Evolutionary conservation across 1,140 invertebrate species (phyloP).

Genomic region (Drosophila orosa): DNA sequence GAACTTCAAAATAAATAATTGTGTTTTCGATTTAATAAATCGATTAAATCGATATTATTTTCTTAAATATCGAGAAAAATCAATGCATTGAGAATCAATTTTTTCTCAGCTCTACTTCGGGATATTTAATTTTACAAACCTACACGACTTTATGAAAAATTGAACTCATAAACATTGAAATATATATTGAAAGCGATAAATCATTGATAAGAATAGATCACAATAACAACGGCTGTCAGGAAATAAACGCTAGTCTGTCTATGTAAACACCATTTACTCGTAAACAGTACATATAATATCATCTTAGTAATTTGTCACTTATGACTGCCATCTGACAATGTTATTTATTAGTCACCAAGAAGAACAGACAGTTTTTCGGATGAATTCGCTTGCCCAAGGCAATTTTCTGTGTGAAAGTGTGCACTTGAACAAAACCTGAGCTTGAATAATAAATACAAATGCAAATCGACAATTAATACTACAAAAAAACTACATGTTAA

Average conservation of each 20-base stretch:
- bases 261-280: not conserved
- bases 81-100: too few species aligned
- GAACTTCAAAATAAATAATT: not conserved
- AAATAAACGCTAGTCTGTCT: not conserved
- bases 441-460: not conserved
- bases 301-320: not conserved
- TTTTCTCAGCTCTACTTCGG: too few species aligned
- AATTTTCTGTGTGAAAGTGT: not conserved
- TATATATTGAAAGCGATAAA: too few species aligned
- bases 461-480: not conserved
- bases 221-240: not conserved
- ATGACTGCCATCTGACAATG: not conserved
- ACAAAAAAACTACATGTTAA: not conserved
- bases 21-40: too few species aligned
- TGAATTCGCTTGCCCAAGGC: not conserved
- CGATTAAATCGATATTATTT: too few species aligned
- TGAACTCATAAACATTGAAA: too few species aligned
- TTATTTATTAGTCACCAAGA: constrained; percentile 4
- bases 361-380: not conserved
- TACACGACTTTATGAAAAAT: not conserved
- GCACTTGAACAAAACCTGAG: too few species aligned
- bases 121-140: not conserved
- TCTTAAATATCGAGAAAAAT: too few species aligned
- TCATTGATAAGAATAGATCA: not conserved
- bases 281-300: not conserved